Percentiles rank a stretch among this genome's conserved stretches.
These are phyloP conservation scores for Cirrhinus molitorella DNA, from an alignment of 2,797 vertebrate species.

Conservation along the genomic window DNA sequence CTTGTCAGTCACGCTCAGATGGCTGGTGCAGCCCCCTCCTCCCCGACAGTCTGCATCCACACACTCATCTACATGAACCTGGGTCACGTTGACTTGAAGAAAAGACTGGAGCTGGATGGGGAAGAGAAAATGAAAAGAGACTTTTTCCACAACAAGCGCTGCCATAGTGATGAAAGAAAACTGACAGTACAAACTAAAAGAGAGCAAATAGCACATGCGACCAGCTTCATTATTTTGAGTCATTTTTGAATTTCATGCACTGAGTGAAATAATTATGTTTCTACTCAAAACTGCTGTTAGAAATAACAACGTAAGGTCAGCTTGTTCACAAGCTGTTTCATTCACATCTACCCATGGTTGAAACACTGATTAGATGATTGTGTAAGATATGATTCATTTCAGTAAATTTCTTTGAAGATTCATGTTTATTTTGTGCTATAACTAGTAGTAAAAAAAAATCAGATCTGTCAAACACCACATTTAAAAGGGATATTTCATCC, in stretches of 20 bases:
- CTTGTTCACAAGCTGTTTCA: not conserved
- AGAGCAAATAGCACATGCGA: not conserved
- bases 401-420: not conserved
- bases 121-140: conserved; percentile 37
- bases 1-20: conserved; percentile 74
- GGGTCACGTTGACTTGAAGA: conserved; percentile 81
- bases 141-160: too few relatives aligned
- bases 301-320: not conserved
- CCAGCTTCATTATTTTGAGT: not conserved
- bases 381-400: not conserved
- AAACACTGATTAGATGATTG: not conserved
- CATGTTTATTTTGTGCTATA: not conserved
- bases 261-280: not conserved
- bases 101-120: conserved; percentile 82
- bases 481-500: too few relatives aligned
- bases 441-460: not conserved
- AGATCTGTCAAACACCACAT: not conserved
- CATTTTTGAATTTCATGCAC: not conserved
- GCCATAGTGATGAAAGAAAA: not conserved
- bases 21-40: conserved; percentile 73
- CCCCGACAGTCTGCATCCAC: conserved; percentile 74
- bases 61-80: conserved; percentile 85
- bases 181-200: not conserved
- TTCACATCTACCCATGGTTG: too few relatives aligned
- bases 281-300: not conserved